Conservation (phyloP, 2,888 invertebrate species). For the Crioceris asparagi region DNA sequence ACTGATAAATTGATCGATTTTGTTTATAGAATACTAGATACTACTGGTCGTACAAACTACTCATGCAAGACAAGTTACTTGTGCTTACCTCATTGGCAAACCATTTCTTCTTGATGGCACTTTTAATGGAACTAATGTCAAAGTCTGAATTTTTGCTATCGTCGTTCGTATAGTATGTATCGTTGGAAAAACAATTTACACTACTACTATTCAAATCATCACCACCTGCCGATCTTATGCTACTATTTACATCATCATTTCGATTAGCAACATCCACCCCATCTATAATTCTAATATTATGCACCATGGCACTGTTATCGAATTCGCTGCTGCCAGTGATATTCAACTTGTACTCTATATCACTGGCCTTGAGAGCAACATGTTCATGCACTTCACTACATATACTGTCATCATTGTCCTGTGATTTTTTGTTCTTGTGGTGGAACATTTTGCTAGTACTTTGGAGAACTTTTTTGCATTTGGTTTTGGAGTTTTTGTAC, state of each 20-base stretch:
- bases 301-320: constrained; percentile 3
- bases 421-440: constrained; percentile 20
- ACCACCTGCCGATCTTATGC: constrained; percentile 7
- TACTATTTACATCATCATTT: constrained; percentile 1
- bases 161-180: constrained; percentile 4
- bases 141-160: constrained; percentile 23
- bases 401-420: constrained; percentile 18
- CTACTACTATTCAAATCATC: constrained; percentile 5
- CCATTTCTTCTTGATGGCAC: constrained; percentile 28
- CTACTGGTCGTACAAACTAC: too few species aligned
- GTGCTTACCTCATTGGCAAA: constrained; percentile 14
- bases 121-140: constrained; percentile 30
- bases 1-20: too few species aligned
- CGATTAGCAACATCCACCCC: constrained; percentile 5
- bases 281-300: constrained; percentile 9
- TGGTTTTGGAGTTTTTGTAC: constrained; percentile 35
- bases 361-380: constrained; percentile 24
- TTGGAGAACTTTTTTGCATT: constrained; percentile 32
- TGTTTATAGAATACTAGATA: too few species aligned
- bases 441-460: constrained; percentile 34
- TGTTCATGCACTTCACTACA: constrained; percentile 23
- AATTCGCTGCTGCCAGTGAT: constrained; percentile 11
- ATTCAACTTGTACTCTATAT: constrained; percentile 31
- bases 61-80: too few species aligned
- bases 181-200: constrained; percentile 4